Evolutionary conservation across 2,797 vertebrate species (phyloP).

Genomic region (Furcifer pardalis): DNA sequence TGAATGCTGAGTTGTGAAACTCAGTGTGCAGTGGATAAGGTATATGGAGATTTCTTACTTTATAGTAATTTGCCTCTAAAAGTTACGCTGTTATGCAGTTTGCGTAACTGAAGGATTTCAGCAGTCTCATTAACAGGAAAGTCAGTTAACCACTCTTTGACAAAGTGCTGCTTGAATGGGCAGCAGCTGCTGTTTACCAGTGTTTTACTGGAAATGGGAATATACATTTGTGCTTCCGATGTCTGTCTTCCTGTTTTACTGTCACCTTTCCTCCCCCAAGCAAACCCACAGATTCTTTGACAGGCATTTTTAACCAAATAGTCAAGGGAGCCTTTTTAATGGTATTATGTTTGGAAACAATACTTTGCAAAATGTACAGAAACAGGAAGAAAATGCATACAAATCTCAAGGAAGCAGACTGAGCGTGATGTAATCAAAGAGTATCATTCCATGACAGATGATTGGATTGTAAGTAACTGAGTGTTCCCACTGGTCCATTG

Average conservation of each 20-base stretch:
- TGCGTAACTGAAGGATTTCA: too few relatives aligned
- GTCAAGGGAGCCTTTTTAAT: slow-evolving; percentile 17
- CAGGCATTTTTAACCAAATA: slow-evolving; percentile 15
- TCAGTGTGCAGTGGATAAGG: too few relatives aligned
- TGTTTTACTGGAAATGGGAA: slow-evolving; percentile 9
- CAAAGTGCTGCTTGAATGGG: neutral
- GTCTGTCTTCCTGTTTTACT: neutral
- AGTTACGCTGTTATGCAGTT: too few relatives aligned
- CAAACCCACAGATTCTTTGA: slow-evolving; percentile 23
- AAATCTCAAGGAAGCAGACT: slow-evolving; percentile 53
- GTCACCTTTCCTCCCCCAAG: neutral
- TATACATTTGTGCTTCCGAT: slow-evolving; percentile 10
- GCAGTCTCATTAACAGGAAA: neutral
- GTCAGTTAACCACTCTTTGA: neutral
- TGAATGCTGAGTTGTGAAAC: too few relatives aligned
- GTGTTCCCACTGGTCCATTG: slow-evolving; percentile 48
- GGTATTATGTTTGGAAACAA: slow-evolving; percentile 50
- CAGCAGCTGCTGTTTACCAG: neutral
- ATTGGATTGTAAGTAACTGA: slow-evolving; percentile 50
- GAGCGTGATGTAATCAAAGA: slow-evolving; percentile 57
- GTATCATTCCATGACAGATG: slow-evolving; percentile 51
- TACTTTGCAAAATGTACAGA: slow-evolving; percentile 44
- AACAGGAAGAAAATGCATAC: slow-evolving; percentile 52
- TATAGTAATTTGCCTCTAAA: too few relatives aligned
- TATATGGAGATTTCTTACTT: too few relatives aligned